Percentiles rank a stretch among this genome's conserved stretches.
phyloP scores from a whole-genome alignment of 2,113 vertebrate species.

The Nematolebias whitei region DNA sequence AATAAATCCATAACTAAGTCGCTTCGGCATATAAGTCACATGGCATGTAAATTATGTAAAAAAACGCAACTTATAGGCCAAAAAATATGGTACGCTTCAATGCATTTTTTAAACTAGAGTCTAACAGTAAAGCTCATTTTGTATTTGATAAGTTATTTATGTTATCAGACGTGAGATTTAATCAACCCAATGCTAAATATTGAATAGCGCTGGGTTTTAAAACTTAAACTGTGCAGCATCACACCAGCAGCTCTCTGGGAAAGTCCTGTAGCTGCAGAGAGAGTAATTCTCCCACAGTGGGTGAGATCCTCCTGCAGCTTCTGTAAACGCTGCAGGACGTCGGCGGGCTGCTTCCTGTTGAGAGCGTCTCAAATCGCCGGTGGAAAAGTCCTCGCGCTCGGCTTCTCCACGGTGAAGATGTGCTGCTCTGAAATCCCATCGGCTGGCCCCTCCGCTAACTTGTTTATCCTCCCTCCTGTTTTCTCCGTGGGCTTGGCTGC shows the following conservation, averaged over 20 bases:
- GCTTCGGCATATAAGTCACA: too few species aligned
- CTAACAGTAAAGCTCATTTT: too few species aligned
- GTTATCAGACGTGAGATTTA: too few species aligned
- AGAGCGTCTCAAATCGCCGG: conserved; percentile 11
- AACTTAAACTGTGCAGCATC: not conserved
- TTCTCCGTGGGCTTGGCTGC: conserved; percentile 44
- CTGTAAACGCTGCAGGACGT: conserved; percentile 17
- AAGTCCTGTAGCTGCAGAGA: not conserved
- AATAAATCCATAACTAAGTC: too few species aligned
- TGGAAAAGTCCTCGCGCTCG: conserved; percentile 6
- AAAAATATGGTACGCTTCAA: too few species aligned
- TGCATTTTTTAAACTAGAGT: too few species aligned
- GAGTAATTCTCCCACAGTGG: not conserved
- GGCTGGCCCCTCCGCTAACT: conserved; percentile 40
- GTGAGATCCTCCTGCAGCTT: conserved; percentile 1
- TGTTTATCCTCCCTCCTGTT: conserved; percentile 63
- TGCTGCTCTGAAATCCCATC: conserved; percentile 48
- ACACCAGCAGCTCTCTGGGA: not conserved
- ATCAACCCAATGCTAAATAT: too few species aligned
- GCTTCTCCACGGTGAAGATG: not conserved
- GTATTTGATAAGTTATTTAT: too few species aligned
- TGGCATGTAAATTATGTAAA: too few species aligned
- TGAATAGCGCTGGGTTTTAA: too few species aligned
- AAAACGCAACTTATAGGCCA: too few species aligned
- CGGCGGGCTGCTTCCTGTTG: conserved; percentile 26